Percentiles rank a stretch among this genome's conserved stretches.
Evolutionary conservation across 2,113 vertebrate species (phyloP).

Genomic region (Trematocara zebra): DNA sequence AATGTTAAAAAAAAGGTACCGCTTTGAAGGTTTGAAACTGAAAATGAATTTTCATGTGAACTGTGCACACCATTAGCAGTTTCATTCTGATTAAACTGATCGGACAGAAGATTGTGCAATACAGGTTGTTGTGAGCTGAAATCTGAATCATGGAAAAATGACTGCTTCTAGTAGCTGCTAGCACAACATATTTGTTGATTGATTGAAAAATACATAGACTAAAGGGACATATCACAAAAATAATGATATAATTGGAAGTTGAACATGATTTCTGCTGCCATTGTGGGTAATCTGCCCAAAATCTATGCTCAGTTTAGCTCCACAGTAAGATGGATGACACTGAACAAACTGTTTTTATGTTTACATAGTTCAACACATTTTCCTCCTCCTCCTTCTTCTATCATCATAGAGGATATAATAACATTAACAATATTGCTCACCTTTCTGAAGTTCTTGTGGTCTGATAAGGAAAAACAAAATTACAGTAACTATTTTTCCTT

Average conservation of each 20-base stretch:
- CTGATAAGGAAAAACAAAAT: neutral
- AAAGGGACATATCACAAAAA: neutral
- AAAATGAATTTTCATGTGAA: neutral
- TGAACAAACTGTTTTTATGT: neutral
- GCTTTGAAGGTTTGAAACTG: neutral
- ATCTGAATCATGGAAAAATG: neutral
- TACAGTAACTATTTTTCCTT: neutral
- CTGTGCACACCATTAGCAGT: neutral
- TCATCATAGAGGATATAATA: neutral
- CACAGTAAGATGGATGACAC: neutral
- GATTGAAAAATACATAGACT: neutral
- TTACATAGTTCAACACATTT: neutral
- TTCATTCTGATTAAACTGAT: neutral
- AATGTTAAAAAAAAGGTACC: neutral
- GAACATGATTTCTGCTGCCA: neutral
- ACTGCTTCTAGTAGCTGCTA: neutral
- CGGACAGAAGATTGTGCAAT: fast-evolving
- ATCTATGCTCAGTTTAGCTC: neutral
- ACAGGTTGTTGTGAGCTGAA: neutral
- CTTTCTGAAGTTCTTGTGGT: neutral
- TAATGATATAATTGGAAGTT: neutral
- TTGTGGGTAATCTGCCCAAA: neutral
- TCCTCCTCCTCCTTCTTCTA: fast-evolving
- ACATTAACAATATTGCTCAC: neutral
- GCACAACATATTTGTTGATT: neutral